Evolutionary conservation across 2,888 invertebrate genomes (phyloP).

Genomic region (Trichacis sp.): DNA sequence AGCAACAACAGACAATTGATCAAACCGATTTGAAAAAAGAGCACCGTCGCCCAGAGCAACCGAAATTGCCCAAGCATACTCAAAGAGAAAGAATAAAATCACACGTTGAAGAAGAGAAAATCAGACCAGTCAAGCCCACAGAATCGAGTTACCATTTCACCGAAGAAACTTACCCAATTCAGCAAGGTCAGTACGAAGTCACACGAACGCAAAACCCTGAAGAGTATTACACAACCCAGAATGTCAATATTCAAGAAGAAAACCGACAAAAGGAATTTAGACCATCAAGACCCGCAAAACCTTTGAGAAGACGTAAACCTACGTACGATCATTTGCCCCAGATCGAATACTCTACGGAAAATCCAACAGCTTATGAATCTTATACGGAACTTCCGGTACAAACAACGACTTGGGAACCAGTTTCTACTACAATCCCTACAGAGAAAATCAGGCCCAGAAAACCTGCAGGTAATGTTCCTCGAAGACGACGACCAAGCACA

Average conservation of each 20-base stretch:
- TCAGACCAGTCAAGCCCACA: conserved; percentile 19
- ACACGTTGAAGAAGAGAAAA: conserved; percentile 20
- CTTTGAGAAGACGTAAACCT: conserved; percentile 53
- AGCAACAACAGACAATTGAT: conserved; percentile 44
- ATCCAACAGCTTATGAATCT: conserved; percentile 41
- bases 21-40: conserved; percentile 32
- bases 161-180: conserved; percentile 22
- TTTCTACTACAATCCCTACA: conserved; percentile 31
- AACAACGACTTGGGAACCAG: conserved; percentile 49
- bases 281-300: conserved; percentile 49
- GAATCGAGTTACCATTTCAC: conserved; percentile 34
- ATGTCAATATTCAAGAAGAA: conserved; percentile 17
- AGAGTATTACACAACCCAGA: conserved; percentile 23
- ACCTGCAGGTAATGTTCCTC: conserved; percentile 42
- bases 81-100: conserved; percentile 21
- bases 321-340: conserved; percentile 45
- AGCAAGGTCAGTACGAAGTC: conserved; percentile 22
- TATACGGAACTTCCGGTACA: conserved; percentile 52
- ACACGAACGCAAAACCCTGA: conserved; percentile 6
- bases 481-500: conserved; percentile 53
- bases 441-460: conserved; percentile 51
- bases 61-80: neutral
- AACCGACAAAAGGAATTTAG: conserved; percentile 40
- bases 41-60: conserved; percentile 23
- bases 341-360: conserved; percentile 44